Evolutionary conservation across 2,888 invertebrate genomes (phyloP).

Genomic region (Ophion ventricosus): DNA sequence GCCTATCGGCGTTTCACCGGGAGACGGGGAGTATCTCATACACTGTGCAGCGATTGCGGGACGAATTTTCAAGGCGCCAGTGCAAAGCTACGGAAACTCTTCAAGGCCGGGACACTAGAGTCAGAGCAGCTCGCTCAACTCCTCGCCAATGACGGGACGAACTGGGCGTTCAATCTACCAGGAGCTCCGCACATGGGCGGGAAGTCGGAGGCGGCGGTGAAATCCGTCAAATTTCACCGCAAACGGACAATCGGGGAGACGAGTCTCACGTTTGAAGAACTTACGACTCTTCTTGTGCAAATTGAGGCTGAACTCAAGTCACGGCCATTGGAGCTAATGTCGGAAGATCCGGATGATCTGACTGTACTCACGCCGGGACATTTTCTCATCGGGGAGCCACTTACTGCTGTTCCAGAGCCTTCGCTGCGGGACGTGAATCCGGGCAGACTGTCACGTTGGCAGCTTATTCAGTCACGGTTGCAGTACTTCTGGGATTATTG

Average conservation of each 20-base stretch:
- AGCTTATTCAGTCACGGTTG: no score
- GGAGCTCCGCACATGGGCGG: not conserved
- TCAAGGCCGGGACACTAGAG: not conserved
- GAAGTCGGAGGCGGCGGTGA: conserved; percentile 5
- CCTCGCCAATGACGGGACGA: not conserved
- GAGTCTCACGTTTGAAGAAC: not conserved
- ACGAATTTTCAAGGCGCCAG: conserved; percentile 58
- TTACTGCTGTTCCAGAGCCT: no score
- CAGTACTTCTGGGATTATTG: no score
- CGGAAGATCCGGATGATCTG: no score
- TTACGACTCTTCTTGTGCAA: not conserved
- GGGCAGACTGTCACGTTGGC: no score
- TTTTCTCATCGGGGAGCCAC: no score
- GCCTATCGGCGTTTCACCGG: conserved; percentile 44
- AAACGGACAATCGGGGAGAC: not conserved
- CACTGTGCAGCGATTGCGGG: conserved; percentile 57
- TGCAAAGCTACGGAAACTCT: not conserved
- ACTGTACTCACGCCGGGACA: no score
- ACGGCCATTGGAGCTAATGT: no score
- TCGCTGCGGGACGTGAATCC: no score
- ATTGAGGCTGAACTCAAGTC: no score
- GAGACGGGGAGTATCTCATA: conserved; percentile 43
- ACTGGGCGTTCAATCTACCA: not conserved
- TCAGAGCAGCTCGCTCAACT: not conserved
- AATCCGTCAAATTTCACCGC: not conserved